phyloP scores from a whole-genome alignment of 2,113 vertebrate species.

The Pelodiscus sinensis region DNA sequence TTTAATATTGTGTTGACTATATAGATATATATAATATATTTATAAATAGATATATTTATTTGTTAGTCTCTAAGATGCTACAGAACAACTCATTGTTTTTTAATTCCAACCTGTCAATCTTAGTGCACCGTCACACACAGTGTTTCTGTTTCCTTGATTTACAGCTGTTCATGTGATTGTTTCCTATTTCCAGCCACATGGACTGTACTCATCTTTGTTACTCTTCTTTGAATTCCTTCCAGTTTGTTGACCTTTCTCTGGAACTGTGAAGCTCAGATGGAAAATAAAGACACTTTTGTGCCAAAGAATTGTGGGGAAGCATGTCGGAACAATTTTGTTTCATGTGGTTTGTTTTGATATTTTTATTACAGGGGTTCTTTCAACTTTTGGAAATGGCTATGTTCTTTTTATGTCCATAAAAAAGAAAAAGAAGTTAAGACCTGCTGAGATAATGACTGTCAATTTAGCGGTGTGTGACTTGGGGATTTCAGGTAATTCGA shows the following conservation, averaged over 20 bases:
- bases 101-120: background rate
- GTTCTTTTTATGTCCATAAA: conserved; percentile 90
- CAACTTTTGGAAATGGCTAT: conserved; percentile 92
- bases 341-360: background rate
- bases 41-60: too few species aligned
- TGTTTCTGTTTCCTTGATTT: background rate
- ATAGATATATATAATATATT: too few species aligned
- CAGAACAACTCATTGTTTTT: too few species aligned
- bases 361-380: conserved; percentile 86
- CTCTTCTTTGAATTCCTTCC: background rate
- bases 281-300: background rate
- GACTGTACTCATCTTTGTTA: background rate
- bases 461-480: conserved; percentile 95
- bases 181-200: background rate
- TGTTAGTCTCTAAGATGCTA: too few species aligned
- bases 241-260: background rate
- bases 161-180: background rate
- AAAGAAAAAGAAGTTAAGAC: conserved; percentile 91
- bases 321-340: background rate
- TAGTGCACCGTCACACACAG: background rate
- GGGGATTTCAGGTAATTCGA: conserved; percentile 92
- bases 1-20: too few species aligned
- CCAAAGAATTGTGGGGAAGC: background rate
- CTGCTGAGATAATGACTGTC: conserved; percentile 94
- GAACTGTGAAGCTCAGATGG: background rate